Base-by-base conservation (phyloP, 2,888 invertebrate genomes). In the Leptinotarsa haldemani region DNA sequence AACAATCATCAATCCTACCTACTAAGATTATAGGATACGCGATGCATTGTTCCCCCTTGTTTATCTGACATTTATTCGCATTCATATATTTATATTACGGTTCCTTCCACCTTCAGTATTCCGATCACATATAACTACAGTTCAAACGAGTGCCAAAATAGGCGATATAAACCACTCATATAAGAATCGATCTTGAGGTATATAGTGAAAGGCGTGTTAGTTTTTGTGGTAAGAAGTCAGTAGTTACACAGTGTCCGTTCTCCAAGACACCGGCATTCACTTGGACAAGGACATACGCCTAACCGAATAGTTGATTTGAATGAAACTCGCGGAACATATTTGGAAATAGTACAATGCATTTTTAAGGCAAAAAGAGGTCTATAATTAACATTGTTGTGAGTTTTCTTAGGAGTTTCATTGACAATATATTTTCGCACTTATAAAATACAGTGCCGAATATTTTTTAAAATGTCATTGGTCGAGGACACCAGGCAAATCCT, bases 251-350 rank as follows among this genome's bases (percentile, higher is more conserved):
- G 56, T 56, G 56, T 25, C 56, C 56, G 16, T 56, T 56, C 56
- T 56, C 56, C 56, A 56, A 20, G 56, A 56, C 15, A 20, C 13
- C 56, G 56, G 56, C 56, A 56, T 56, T 56, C 56, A 56, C 56
- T 56, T 22, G 20, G 56, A 56, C 56, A 56, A 56, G 56, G 56
- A 56, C 22, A 56, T 20, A 56, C 56, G 18, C 56, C 56, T 56
- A 20, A 56, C 56, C 56, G 56, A 56, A 56, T 56, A 12, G 40
- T 40, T 40, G 40, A 40, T 40, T 40, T 40, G 12, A 40, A 40
- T 40, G 40, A 40, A 40, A 9, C 40, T 40, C 9, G 40, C 9
- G 40, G 40, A 40, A 40, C 40, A 9, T 9, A 40, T 40, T 40
- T 40, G 40, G 9, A 40, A 40, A 9, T 30, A 30, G 7, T 7